A percentile compares a stretch with the other conserved stretches of the same genome.
These are phyloP conservation scores for Ceyx erithaca DNA, from an alignment of 2,797 vertebrate genomes.

Conservation along the genomic window DNA sequence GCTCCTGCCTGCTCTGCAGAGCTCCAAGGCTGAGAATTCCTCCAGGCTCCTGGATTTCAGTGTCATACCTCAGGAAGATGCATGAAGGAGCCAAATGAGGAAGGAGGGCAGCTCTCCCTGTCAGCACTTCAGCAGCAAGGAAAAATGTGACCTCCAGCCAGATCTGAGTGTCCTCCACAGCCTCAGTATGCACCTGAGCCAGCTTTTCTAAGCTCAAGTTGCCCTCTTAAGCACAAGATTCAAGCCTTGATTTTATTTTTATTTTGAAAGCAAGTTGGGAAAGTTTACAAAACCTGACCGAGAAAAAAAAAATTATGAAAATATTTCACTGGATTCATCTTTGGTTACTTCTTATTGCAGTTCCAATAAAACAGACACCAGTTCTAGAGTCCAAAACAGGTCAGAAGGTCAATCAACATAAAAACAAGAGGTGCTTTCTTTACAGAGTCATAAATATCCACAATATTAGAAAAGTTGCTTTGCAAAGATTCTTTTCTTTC, in stretches of 20 bases:
- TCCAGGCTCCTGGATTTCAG: not conserved
- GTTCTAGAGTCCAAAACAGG: conserved; percentile 63
- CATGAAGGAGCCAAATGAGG: not conserved
- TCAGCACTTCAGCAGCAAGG: not conserved
- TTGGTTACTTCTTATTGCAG: conserved; percentile 85
- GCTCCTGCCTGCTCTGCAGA: not conserved
- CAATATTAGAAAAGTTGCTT: conserved; percentile 69
- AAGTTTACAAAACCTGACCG: conserved; percentile 80
- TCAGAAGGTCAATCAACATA: conserved; percentile 73
- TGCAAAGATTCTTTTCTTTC: conserved; percentile 58
- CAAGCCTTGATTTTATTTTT: conserved; percentile 78
- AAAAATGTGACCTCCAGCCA: not conserved
- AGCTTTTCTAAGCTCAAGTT: not conserved
- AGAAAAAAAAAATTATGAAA: conserved; percentile 80
- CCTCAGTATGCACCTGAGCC: not conserved
- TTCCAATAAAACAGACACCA: conserved; percentile 77
- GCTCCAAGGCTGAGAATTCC: not conserved
- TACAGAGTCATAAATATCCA: conserved; percentile 75
- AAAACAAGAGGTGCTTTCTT: conserved; percentile 71
- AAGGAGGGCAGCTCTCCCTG: not conserved
- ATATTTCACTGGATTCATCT: conserved; percentile 83
- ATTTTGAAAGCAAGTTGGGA: conserved; percentile 83
- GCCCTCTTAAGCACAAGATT: conserved; percentile 54
- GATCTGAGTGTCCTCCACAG: not conserved
- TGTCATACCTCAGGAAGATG: not conserved